Evolutionary conservation across 2,113 vertebrate species (phyloP).

Genomic region (Garra rufa): DNA sequence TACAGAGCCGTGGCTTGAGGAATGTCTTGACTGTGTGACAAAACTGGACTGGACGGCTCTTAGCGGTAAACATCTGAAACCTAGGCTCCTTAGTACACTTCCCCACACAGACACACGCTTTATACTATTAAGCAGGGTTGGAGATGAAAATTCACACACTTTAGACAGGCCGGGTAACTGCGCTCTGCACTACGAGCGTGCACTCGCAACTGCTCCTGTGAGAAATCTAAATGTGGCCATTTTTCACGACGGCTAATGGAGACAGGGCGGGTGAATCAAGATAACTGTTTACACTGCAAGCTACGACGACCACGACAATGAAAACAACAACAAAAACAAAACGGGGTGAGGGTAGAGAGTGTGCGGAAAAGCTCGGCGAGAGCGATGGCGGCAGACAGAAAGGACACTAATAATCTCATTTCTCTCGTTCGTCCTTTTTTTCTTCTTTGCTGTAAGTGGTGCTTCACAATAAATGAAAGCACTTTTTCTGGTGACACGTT

Average conservation of each 20-base stretch:
- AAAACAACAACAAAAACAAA: constrained; percentile 59
- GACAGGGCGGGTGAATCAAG: constrained; percentile 56
- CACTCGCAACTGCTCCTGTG: constrained; percentile 22
- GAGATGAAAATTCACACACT: constrained; percentile 19
- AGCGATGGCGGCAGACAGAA: constrained; percentile 47
- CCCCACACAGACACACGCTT: constrained; percentile 29
- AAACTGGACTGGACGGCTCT: constrained; percentile 45
- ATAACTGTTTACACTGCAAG: constrained; percentile 61
- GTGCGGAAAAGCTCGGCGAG: constrained; percentile 56
- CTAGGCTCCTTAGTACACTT: constrained; percentile 22
- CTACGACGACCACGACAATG: constrained; percentile 60
- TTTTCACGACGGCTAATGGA: constrained; percentile 58
- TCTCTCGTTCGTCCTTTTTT: constrained; percentile 43
- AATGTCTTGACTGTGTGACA: constrained; percentile 57
- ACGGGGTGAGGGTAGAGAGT: constrained; percentile 51
- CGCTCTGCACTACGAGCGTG: neutral
- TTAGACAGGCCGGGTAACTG: constrained; percentile 3
- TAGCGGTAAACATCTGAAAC: constrained; percentile 55
- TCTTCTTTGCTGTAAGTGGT: constrained; percentile 63
- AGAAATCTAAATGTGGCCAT: constrained; percentile 55
- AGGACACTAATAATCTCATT: constrained; percentile 52
- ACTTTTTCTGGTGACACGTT: constrained; percentile 50
- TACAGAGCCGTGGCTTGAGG: constrained; percentile 13
- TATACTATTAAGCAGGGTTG: constrained; percentile 7
- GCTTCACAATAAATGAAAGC: constrained; percentile 67